Base-by-base conservation (phyloP, 2,888 invertebrate species). In the Phoronis australis region DNA sequence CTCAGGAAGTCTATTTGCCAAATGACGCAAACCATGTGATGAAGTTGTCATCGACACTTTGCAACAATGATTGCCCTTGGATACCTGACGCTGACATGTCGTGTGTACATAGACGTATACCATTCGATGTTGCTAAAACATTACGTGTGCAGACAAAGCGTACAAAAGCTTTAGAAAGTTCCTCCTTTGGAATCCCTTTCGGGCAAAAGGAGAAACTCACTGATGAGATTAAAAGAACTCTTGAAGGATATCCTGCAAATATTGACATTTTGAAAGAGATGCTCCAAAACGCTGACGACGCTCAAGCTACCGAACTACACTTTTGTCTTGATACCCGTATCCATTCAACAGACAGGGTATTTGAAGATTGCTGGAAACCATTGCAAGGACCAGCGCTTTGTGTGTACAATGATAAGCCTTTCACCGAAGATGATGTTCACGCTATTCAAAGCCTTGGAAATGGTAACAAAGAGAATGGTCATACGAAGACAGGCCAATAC, bases 281-380 rank as follows among this genome's bases (percentile, higher is more conserved):
- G n/a, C n/a, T n/a, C n/a, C n/a, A 70, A 50, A 70, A 70, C 57
- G 68, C 70, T 18, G 70, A 70, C 47, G 69, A 71, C 52, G 68
- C 71, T 20, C 59, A 61, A 3, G 67, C 70, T 1, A 61, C 68
- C 2, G 68, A 69, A 50, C 55, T 73, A 5, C 59, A 62, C 40
- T 68, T 74, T 49, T 62, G 73, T 24, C 62, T 60, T 41, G 73
- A 73, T 45, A 54, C 54, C 9, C 50, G 64, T 4, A 42, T 25
- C 3, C 65, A 69, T 44, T 39, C 53, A 21, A 56, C 45, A 9
- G 55, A 58, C 2, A 42, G 54, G 21, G 58, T 69, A 6, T 62
- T 69, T 43, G 54, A 56, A 39, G n/a, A n/a, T n/a, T n/a, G n/a
- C n/a, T n/a, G n/a, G n/a, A n/a, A n/a, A n/a, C n/a, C n/a, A n/a